Base-by-base conservation (phyloP, 2,888 invertebrate species). In the Xanthostigma xanthostigma region DNA sequence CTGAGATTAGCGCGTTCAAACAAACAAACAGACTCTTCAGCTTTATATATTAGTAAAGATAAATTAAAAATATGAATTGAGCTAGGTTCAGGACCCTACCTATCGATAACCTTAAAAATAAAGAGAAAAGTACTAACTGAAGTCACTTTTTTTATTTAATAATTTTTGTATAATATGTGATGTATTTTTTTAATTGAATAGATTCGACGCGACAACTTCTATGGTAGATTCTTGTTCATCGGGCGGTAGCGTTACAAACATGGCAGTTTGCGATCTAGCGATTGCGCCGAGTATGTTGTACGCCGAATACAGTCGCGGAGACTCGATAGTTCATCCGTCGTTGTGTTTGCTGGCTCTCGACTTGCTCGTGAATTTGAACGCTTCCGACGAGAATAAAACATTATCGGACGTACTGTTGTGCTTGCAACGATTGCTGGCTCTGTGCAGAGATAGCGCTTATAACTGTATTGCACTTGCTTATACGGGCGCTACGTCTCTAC, bases 291-390 rank as follows among this genome's bases (percentile, higher is more conserved):
- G 46, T n/a, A 27, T 42, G 17, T 10, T 49, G n/a, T 46, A 47
- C 36, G 46, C 40, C 41, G 52, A 46, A 13, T 41, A 45, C 44
- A 49, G 49, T 36, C 43, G 44, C 39, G 36, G 42, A 9, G 44
- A 40, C 17, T 27, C 17, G 27, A 43, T 48, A 48, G 72, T 74
- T 41, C 72, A 78, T 58, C 78, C 79, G 1, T 74, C 75, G 51
- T 67, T 79, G 41, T 78, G 73, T 51, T 66, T 74, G 54, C 68
- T 79, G 50, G 74, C 77, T 41, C 69, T 79, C 34, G 75, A 78
- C 55, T 67, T 77, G 41, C 68, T 77, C 51, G 69, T 75, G 50
- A 72, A 75, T 56, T 72, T 76, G 43, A 70, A 74, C 45, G 65
- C 27, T 27, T 27, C 27, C 3, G 27, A 27, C 27, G 27, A 27